Evolutionary conservation across 1,140 invertebrate genomes (phyloP).

Genomic region (Pogonus chalceus): DNA sequence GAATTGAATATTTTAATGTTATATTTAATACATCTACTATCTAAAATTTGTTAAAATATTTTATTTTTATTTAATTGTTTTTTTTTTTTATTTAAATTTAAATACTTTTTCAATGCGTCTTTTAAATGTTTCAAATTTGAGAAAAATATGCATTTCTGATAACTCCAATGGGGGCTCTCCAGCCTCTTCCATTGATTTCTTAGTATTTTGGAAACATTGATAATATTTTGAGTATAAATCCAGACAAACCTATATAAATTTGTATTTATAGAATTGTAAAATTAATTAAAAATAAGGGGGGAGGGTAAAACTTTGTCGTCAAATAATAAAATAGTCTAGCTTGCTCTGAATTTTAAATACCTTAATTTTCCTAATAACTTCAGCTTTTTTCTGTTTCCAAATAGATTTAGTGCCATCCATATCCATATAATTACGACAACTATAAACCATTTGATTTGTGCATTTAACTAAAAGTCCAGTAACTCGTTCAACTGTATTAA

Average conservation of each 20-base stretch:
- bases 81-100: constrained; percentile 32
- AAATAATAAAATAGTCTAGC: constrained; percentile 15
- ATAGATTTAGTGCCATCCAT: constrained; percentile 50
- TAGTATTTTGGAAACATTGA: constrained; percentile 51
- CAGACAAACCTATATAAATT: constrained; percentile 44
- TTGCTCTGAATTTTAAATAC: no score
- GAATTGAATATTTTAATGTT: constrained; percentile 59
- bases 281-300: constrained; percentile 1
- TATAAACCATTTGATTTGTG: constrained; percentile 65
- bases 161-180: constrained; percentile 66
- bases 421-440: constrained; percentile 59
- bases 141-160: constrained; percentile 81
- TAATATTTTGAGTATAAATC: constrained; percentile 53
- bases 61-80: constrained; percentile 3
- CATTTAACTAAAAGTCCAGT: constrained; percentile 70
- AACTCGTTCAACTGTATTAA: constrained; percentile 69
- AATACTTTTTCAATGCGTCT: constrained; percentile 57
- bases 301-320: no score
- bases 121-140: constrained; percentile 73
- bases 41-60: constrained; percentile 33
- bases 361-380: constrained; percentile 60
- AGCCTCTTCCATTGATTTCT: constrained; percentile 49
- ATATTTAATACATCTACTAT: constrained; percentile 68
- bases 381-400: constrained; percentile 57
- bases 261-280: no score